Conservation (phyloP, 2,888 invertebrate species). For the Hedychridium roseum region DNA sequence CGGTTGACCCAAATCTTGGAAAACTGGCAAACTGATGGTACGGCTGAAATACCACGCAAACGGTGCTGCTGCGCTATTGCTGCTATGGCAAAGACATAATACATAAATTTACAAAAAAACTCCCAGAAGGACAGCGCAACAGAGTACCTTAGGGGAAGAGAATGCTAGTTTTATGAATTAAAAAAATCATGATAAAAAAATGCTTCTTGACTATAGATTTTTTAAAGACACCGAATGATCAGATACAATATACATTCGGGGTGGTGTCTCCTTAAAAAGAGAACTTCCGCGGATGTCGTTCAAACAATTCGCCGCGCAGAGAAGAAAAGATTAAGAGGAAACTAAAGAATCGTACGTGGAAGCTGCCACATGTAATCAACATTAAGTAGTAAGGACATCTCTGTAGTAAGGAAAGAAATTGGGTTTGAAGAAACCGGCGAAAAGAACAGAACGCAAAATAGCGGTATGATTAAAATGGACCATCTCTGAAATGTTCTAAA, state of each 20-base stretch:
- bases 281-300: neutral
- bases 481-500: too few relatives aligned
- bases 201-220: neutral
- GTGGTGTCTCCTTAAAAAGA: constrained; percentile 11
- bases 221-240: neutral
- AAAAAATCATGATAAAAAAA: neutral
- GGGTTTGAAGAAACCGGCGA: constrained; percentile 11
- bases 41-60: constrained; percentile 48
- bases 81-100: constrained; percentile 41
- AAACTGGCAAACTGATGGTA: constrained; percentile 41
- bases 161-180: constrained; percentile 12
- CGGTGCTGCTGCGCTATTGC: constrained; percentile 43
- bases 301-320: constrained; percentile 14
- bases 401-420: constrained; percentile 35
- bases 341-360: constrained; percentile 41
- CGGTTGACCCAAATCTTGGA: constrained; percentile 48
- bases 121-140: neutral
- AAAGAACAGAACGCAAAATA: constrained; percentile 29
- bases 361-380: constrained; percentile 57
- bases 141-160: constrained; percentile 25
- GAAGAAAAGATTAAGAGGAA: constrained; percentile 28
- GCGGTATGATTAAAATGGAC: constrained; percentile 42
- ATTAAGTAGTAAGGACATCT: constrained; percentile 41
- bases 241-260: neutral
- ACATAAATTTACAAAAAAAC: constrained; percentile 49